Percentiles rank a stretch among this genome's conserved stretches.
These are phyloP conservation scores for Neelides folsomi DNA, from an alignment of 2,888 invertebrate genomes.

Conservation along the genomic window DNA sequence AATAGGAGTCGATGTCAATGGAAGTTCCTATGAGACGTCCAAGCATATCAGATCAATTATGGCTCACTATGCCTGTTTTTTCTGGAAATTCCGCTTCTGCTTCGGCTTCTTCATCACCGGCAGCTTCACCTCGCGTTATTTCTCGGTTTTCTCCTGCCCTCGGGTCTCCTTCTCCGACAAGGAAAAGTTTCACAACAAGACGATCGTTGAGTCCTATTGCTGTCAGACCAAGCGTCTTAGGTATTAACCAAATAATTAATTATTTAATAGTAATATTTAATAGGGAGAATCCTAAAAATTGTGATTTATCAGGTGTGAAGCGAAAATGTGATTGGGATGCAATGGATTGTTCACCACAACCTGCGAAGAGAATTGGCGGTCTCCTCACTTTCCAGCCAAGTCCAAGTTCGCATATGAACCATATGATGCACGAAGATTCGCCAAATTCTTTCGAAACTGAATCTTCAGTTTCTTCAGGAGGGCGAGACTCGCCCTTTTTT, in stretches of 20 bases:
- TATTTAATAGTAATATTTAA: neutral
- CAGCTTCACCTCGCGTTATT: constrained; percentile 29
- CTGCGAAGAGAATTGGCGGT: constrained; percentile 29
- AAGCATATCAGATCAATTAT: constrained; percentile 31
- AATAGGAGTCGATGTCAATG: constrained; percentile 33
- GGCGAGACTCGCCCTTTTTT: constrained; percentile 29
- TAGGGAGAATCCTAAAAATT: constrained; percentile 1
- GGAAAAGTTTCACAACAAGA: constrained; percentile 32
- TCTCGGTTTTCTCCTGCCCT: constrained; percentile 29
- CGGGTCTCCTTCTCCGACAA: constrained; percentile 31
- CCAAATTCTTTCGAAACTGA: constrained; percentile 33
- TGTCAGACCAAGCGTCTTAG: constrained; percentile 30
- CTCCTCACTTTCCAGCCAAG: constrained; percentile 22
- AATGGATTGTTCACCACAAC: constrained; percentile 33
- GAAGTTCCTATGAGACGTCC: constrained; percentile 27
- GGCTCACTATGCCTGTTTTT: constrained; percentile 26
- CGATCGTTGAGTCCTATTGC: constrained; percentile 32
- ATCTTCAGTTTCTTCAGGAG: constrained; percentile 27
- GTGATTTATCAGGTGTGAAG: constrained; percentile 24
- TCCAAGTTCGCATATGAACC: constrained; percentile 1
- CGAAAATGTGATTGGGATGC: constrained; percentile 33
- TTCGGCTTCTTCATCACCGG: constrained; percentile 31
- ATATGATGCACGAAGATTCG: constrained; percentile 20
- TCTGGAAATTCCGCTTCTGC: constrained; percentile 20
- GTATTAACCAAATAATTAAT: constrained; percentile 6